Evolutionary conservation across 2,797 vertebrate genomes (phyloP), one percentile per base, ranked within the genome.

Genomic region (Phrynocephalus forsythii): DNA sequence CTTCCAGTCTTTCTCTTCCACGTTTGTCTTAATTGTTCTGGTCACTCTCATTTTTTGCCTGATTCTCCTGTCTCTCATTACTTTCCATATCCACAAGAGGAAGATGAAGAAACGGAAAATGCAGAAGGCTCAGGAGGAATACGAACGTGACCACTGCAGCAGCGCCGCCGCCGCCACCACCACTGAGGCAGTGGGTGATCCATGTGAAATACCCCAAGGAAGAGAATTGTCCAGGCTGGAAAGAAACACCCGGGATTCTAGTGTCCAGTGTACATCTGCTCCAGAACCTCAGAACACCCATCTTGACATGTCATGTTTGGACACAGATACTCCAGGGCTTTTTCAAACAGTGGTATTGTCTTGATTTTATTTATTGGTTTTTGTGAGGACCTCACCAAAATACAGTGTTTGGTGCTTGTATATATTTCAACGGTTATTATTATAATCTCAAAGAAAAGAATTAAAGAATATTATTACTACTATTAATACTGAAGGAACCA

Each of bases 61-160:
- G 94, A 92, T 99, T 91, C 95, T 99, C 56, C 97, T 99, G 84
- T 99, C 99, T 85, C 97, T 99, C 93, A 98, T 98, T 93, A 99
- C 98, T 88, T 99, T 99, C 95, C 98, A 99, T 93, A 94, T 99
- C 94, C 98, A 99, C 97, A 99, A 99, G 96, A 96, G 98, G 91
- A 98, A 97, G 96, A 99, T 99, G 95, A 98, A 98, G 95, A 98
- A 98, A 78, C 97, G 98, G 96, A 99, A 99, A 97, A 99, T 99
- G 94, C 97, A 97, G 94, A 97, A 97, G 94, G 99, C 98, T 86
- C 98, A 99, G 96, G 98, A 99, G 96, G 99, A 99, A 82, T 99
- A 98, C 1, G 99, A 99, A 94, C 97, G 98, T 93, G 99, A 99
- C 97, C 98, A 98, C 95, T 97, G 97, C 96, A 97, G 92, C 89